A percentile compares a stretch with the other conserved stretches of the same genome.
phyloP scores from a whole-genome alignment of 2,113 vertebrate genomes.

The Abramis brama region DNA sequence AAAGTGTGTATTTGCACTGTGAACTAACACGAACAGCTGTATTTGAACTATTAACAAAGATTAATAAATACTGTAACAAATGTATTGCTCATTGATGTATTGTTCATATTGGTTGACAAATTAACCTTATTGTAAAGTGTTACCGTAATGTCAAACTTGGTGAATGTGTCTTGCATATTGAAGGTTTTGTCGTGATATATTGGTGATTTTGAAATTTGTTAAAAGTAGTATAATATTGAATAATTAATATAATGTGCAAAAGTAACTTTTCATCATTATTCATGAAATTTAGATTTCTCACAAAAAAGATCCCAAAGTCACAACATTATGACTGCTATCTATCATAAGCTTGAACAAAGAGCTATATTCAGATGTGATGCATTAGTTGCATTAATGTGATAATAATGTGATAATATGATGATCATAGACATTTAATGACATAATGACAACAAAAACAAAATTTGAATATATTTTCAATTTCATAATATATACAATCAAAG shows the following conservation, averaged over 20 bases:
- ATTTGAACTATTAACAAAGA: too few species aligned
- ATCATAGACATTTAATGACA: constrained; percentile 21
- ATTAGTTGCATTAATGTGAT: constrained; percentile 11
- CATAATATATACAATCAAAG: neutral
- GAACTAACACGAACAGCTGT: too few species aligned
- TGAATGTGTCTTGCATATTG: neutral
- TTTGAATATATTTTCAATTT: neutral
- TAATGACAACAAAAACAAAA: neutral
- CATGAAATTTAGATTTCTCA: neutral
- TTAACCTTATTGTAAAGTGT: too few species aligned
- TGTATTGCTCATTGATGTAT: too few species aligned
- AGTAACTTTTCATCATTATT: constrained; percentile 1
- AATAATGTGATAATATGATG: neutral
- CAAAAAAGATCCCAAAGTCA: neutral
- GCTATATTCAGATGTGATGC: neutral
- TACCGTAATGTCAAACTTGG: constrained; percentile 56
- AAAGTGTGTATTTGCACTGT: too few species aligned
- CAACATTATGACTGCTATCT: neutral
- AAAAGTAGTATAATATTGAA: neutral
- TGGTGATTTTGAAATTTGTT: neutral
- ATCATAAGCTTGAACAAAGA: neutral
- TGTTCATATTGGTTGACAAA: too few species aligned
- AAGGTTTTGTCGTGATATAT: too few species aligned
- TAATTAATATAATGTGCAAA: neutral
- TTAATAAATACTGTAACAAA: too few species aligned